Base-by-base conservation (phyloP, 2,113 vertebrate genomes). In the Brevimyrus niger region DNA sequence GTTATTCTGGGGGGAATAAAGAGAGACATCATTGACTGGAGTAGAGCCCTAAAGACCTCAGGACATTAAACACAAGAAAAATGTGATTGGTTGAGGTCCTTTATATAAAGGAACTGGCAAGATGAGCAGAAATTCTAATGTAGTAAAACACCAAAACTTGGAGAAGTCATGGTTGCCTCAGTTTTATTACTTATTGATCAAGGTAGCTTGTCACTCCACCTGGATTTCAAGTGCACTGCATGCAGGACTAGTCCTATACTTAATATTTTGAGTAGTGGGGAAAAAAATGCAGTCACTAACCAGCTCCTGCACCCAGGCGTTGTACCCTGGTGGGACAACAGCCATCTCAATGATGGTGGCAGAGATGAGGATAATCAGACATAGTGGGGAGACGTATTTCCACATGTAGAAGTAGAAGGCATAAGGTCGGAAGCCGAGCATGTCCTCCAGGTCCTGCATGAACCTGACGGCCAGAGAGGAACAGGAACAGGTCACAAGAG, bases 361-460 rank as follows among this genome's bases (percentile, higher is more conserved):
- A 0, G 89, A 88, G 90, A 98, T 98, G 42, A 99, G 97, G 88
- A 98, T 90, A 0, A 97, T 94, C 94, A 99, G 96, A 90, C 97
- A 95, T 58, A 98, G 94, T 0, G 98, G 98, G 0, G 98, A 99
- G 88, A 99, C 96, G 0, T 98, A 99, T 93, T 97, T 97, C 98
- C 98, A 99, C 94, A 98, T 95, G 94, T 99, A 99, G 96, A 96
- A 99, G 90, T 99, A 99, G 94, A 97, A 97, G 55, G 89, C 84
- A 82, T 97, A 98, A 0, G 98, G 98, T 55, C 95, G 95, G 95
- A 99, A 99, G 19, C 98, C 98, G 94, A 99, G 93, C 98, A 99
- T 99, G 89, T 99, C 98, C 0, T 98, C 98, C 91, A 99, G 95
- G 92, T 99, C 98, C 95, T 99, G 98, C 97, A 99, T 98, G 94